Evolutionary conservation across 2,113 vertebrate genomes (phyloP), one percentile per base, ranked within the genome.

Genomic region (Gila orcuttii): DNA sequence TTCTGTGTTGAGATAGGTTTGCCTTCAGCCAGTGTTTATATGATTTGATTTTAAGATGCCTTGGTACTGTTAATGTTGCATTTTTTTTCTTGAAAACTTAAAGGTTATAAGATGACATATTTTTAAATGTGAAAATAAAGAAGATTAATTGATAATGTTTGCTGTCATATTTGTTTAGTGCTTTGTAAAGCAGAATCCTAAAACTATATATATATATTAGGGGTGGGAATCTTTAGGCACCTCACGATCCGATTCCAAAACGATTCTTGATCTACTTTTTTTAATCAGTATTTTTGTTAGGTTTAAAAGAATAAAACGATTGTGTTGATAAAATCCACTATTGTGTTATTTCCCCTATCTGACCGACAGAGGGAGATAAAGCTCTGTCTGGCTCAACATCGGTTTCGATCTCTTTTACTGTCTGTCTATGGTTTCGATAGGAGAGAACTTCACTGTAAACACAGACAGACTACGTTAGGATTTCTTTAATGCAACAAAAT

Each of bases 121-220:
- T 79, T 90, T 91, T 88, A 88, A 91, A 91, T 90, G 91, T 85
- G 80, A 47, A 82, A 60, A 85, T 60, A 84, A 84, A 79, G 25
- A 12, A 28, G 50, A 77, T 77, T 5, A 9, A 81, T 62, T 82
- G 62, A 82, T 36, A 15, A 69, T 12, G 36, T 62, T 11, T 8
- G 10, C 31, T 59, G 50, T 23, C 21, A 4, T 78, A 19, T 31
- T 33, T 78, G 50, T 57, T 78, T 33, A 11, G 1, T 28, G 19
- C 55, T 19, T 28, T 36, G 75, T 10, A 23, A 25, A 71, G 17
- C 36, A 36, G 3, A 12, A 42, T 71, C 31, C 15, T 68, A 19
- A 21, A 36, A 21, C 17, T 68, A 3, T 25, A 62, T 36, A 36
- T 36, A 36, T 36, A 36, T 36, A 36, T 36, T 36, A 42, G 39